Conservation (phyloP, 2,797 vertebrate species). For the Anableps anableps region DNA sequence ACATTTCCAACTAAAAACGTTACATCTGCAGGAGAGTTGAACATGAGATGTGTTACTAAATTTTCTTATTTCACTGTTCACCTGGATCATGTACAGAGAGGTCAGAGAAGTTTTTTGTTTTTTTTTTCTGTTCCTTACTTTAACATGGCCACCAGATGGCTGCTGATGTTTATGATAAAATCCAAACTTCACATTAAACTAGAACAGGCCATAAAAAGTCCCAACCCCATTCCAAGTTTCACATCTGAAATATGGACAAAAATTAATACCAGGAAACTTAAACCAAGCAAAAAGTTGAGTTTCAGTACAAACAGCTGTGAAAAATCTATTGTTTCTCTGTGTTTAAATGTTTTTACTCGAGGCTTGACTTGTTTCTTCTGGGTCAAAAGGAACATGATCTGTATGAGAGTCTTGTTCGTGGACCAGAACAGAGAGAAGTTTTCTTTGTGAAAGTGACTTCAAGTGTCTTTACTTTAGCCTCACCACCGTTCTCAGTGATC, state of each 20-base stretch:
- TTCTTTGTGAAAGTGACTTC: constrained; percentile 23
- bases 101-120: not conserved
- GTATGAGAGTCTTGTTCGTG: not conserved
- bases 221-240: not conserved
- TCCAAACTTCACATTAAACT: not conserved
- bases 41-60: not conserved
- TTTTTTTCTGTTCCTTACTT: constrained; percentile 10
- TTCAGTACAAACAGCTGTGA: not conserved
- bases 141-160: constrained; percentile 14
- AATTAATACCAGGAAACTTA: not conserved
- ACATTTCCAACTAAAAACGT: not conserved
- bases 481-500: constrained; percentile 15
- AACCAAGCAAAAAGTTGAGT: not conserved
- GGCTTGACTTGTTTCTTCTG: constrained; percentile 6
- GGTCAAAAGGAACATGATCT: constrained; percentile 12
- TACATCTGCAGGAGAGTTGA: not conserved
- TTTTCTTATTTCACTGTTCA: not conserved
- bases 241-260: not conserved
- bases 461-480: constrained; percentile 32
- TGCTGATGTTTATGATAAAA: constrained; percentile 8
- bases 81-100: not conserved
- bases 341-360: constrained; percentile 6
- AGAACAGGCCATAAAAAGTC: constrained; percentile 3
- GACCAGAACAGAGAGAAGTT: not conserved
- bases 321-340: constrained; percentile 1